Conservation (phyloP, 2,797 vertebrate genomes). For the Phrynocephalus forsythii region DNA sequence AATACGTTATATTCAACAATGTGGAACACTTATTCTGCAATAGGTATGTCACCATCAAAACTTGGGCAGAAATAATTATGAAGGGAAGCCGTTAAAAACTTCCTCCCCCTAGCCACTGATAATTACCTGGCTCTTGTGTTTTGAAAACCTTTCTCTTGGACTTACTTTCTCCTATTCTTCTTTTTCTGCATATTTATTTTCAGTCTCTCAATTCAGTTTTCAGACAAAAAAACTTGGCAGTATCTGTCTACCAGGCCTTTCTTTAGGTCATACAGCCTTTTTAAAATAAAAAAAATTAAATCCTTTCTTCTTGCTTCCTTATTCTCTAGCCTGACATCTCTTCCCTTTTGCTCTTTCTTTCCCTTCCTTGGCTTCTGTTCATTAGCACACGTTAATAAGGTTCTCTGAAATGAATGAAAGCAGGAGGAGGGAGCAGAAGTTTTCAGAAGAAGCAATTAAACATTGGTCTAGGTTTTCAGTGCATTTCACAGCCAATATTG, state of each 20-base stretch:
- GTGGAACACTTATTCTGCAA: not conserved
- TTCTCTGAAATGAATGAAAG: conserved; percentile 59
- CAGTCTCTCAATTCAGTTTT: conserved; percentile 10
- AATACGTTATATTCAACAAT: conserved; percentile 1
- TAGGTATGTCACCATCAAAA: conserved; percentile 2
- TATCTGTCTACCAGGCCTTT: conserved; percentile 40
- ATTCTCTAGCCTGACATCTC: conserved; percentile 8
- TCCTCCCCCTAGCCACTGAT: conserved; percentile 25
- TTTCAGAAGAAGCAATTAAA: conserved; percentile 52
- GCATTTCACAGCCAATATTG: conserved; percentile 22
- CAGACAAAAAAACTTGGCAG: conserved; percentile 27
- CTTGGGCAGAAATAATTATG: conserved; percentile 4
- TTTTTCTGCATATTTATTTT: conserved; percentile 30
- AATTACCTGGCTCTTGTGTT: conserved; percentile 26
- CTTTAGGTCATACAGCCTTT: conserved; percentile 20
- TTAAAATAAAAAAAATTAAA: not conserved
- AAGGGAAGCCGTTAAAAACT: conserved; percentile 39
- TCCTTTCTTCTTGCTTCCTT: conserved; percentile 53
- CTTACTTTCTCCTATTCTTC: not conserved
- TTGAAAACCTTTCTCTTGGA: conserved; percentile 21
- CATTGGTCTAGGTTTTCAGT: conserved; percentile 25
- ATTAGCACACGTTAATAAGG: conserved; percentile 68
- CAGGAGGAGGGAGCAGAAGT: conserved; percentile 51
- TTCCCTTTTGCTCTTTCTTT: conserved; percentile 58
- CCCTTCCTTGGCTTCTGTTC: conserved; percentile 46